Evolutionary conservation across 2,113 vertebrate genomes (phyloP).

Genomic region (Scolopax mira): DNA sequence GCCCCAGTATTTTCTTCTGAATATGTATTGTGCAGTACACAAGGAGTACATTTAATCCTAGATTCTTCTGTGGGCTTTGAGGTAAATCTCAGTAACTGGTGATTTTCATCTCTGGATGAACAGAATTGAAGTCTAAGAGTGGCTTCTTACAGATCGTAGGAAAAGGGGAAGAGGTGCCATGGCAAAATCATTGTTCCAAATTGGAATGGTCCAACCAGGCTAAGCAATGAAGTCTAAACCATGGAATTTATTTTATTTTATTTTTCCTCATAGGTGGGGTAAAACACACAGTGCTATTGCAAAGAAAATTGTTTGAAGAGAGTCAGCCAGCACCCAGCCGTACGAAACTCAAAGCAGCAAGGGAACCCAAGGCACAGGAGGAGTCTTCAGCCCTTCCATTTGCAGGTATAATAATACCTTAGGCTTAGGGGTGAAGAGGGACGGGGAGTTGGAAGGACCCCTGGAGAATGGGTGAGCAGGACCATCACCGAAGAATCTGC

Average conservation of each 20-base stretch:
- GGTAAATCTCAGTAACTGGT: neutral
- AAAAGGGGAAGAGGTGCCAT: neutral
- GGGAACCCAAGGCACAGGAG: neutral
- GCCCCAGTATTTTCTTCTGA: neutral
- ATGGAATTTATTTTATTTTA: neutral
- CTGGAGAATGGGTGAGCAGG: neutral
- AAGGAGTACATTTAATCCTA: neutral
- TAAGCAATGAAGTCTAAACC: neutral
- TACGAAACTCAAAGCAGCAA: neutral
- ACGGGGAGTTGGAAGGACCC: neutral
- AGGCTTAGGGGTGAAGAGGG: neutral
- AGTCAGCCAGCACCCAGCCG: neutral
- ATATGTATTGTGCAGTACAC: neutral
- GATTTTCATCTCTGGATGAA: neutral
- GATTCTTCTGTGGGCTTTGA: neutral
- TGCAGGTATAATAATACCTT: neutral
- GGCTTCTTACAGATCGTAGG: neutral
- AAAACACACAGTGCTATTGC: slow-evolving; percentile 56
- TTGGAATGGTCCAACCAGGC: neutral
- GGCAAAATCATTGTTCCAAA: neutral
- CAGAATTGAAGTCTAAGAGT: neutral
- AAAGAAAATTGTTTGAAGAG: slow-evolving; percentile 60
- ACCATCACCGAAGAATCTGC: neutral
- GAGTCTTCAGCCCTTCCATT: neutral
- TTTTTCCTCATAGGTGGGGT: slow-evolving; percentile 57